Evolutionary conservation across 2,113 vertebrate species (phyloP), one percentile per base, ranked within the genome.

Genomic region (Rutilus rutilus): DNA sequence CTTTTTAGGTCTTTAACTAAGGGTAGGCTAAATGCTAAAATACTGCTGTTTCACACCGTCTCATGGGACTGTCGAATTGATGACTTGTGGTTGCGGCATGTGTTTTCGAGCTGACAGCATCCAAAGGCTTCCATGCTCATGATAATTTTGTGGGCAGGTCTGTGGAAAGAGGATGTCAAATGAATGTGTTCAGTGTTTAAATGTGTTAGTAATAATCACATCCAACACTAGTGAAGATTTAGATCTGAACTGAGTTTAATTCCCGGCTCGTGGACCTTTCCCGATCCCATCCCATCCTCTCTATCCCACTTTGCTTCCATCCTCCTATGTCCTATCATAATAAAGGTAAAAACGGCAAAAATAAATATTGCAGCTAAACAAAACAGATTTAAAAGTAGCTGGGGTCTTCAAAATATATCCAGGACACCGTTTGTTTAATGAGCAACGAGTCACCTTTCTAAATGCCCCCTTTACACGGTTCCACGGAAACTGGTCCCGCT

Each of bases 31-130:
- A 69, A 36, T 36, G 30, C 2, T 69, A 15, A 69, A 36, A 69
- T 19, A 36, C 15, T 10, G 27, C 27, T 23, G 75, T 19, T 57
- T 78, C 30, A 6, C 19, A 78, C 19, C 3, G 5, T 42, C 27
- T 78, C 15, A 4, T 11, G 47, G 36, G 60, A 52, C 19, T 64
- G 62, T 57, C 27, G 52, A 69, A 36, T 5, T 59, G 50, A 64
- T 60, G 33, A 60, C 54, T 39, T 60, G 30, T 60, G 33, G 30
- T 60, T 42, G 6, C 23, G 42, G 54, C 54, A 42, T 7, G 11
- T 57, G 10, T 57, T 78, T 78, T 78, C n/a, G 50, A n/a, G 30
- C 76, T 5, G 77, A 78, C 52, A 39, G 21, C 10, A 39, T 78
- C 23, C 21, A 59, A 78, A 78, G 54, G 21, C 19, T 39, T 23